Base-by-base conservation (phyloP, 2,113 vertebrate genomes). In the Ptilonorhynchus violaceus region DNA sequence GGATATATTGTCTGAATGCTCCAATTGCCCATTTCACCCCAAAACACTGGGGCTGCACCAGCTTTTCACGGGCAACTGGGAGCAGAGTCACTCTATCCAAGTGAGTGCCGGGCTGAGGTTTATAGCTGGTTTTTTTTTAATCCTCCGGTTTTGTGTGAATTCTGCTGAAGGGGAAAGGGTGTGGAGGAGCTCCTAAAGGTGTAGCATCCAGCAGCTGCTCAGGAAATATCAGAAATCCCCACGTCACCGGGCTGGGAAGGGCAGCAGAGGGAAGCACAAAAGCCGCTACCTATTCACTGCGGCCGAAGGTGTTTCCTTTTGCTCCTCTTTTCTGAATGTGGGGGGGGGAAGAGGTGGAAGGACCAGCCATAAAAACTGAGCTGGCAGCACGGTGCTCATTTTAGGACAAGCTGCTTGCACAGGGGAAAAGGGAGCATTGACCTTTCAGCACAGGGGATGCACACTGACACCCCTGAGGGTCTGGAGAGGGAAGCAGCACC, bases 271-370 rank as follows among this genome's bases (percentile, higher is more conserved):
- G 83, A 92, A 95, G 37, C 63, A 37, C 73, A 85, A 79, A 90
- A 93, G 79, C 53, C 1, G 1, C 59, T 89, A 62, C 76, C 59
- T 78, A 66, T 72, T 97, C 84, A 83, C 59, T 74, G 74, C 28
- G 50, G 70, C 63, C 90, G 94, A 92, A 94, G 89, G 78, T 95
- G 93, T 87, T 97, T 96, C 97, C 92, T 95, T 96, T 74, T 25
- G 63, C 81, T 88, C 64, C 75, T 93, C 88, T 95, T 59, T 30
- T 22, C 67, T 80, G 69, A 42, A 18, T 7, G 22, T 4, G 14
- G 10, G 11, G 31, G 11, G 31, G 52, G 64, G 3, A 59, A 55
- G 42, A 53, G 49, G n/a, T 88, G 83, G 69, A 91, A 79, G 59
- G 30, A 82, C 33, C 81, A 92, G 91, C 39, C 81, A 74, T 68